phyloP scores from a whole-genome alignment of 2,113 vertebrate genomes.

The Tychaedon coryphoeus region DNA sequence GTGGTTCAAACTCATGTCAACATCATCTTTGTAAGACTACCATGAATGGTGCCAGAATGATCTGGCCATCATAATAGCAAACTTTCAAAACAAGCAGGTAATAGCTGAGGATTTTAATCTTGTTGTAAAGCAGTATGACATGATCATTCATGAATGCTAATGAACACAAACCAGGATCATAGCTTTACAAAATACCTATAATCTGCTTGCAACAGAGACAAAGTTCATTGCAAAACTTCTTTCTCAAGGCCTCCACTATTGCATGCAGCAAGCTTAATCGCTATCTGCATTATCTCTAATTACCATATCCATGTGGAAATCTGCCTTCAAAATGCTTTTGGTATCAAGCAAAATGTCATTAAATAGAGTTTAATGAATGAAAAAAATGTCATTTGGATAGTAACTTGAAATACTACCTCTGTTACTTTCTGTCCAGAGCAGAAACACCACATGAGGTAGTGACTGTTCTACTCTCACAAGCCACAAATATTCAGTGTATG shows the following conservation, averaged over 20 bases:
- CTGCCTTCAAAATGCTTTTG: background rate
- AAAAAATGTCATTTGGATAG: background rate
- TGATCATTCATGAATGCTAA: background rate
- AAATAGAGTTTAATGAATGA: background rate
- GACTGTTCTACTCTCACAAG: background rate
- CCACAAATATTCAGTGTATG: background rate
- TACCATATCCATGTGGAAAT: background rate
- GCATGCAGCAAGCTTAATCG: background rate
- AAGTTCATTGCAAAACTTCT: background rate
- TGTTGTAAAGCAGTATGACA: background rate
- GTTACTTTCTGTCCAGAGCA: background rate
- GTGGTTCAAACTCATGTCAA: background rate
- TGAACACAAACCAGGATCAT: background rate
- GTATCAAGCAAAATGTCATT: background rate
- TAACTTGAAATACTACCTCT: background rate
- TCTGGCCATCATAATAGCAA: background rate
- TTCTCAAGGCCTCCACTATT: background rate
- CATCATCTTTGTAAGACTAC: background rate
- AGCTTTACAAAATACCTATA: background rate
- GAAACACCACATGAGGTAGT: background rate
- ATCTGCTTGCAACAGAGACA: background rate
- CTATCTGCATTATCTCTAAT: background rate
- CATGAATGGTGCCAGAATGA: background rate
- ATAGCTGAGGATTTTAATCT: background rate
- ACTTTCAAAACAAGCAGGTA: background rate